Evolutionary conservation across 2,888 invertebrate species (phyloP).

Genomic region (Imbricaverruca yamaguchii): DNA sequence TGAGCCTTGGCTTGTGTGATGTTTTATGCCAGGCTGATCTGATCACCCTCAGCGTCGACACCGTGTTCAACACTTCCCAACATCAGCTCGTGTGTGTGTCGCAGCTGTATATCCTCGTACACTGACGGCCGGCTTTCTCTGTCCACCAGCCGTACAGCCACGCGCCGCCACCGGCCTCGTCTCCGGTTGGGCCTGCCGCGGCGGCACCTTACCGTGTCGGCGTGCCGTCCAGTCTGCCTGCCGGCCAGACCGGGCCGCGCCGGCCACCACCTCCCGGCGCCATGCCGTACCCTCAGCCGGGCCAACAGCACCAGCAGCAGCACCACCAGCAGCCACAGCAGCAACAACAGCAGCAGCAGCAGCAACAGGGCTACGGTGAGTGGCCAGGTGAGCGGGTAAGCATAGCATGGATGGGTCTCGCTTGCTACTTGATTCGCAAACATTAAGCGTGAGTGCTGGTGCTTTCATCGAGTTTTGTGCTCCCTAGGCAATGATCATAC

Average conservation of each 20-base stretch:
- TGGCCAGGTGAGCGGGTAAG: background rate
- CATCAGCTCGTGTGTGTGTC: too few relatives aligned
- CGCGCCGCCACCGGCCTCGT: background rate
- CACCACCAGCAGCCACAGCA: background rate
- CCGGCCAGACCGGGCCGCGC: background rate
- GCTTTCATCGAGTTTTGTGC: too few relatives aligned
- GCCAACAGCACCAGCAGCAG: background rate
- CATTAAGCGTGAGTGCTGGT: too few relatives aligned
- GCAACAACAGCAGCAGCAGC: background rate
- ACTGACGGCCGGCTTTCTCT: too few relatives aligned
- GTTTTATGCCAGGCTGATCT: too few relatives aligned
- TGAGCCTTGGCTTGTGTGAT: too few relatives aligned
- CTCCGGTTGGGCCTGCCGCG: background rate
- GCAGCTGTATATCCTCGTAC: too few relatives aligned
- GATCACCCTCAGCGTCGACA: too few relatives aligned
- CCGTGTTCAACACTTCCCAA: too few relatives aligned
- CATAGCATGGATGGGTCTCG: too few relatives aligned
- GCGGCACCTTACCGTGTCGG: background rate
- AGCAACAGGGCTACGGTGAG: background rate
- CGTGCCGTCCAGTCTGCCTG: background rate
- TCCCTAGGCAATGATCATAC: too few relatives aligned
- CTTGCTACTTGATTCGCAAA: too few relatives aligned
- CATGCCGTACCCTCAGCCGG: background rate
- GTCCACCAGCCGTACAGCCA: background rate
- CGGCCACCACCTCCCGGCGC: constrained; percentile 1